Evolutionary conservation across 1,140 invertebrate genomes (phyloP).

Genomic region (Drosophila pallidifrons): DNA sequence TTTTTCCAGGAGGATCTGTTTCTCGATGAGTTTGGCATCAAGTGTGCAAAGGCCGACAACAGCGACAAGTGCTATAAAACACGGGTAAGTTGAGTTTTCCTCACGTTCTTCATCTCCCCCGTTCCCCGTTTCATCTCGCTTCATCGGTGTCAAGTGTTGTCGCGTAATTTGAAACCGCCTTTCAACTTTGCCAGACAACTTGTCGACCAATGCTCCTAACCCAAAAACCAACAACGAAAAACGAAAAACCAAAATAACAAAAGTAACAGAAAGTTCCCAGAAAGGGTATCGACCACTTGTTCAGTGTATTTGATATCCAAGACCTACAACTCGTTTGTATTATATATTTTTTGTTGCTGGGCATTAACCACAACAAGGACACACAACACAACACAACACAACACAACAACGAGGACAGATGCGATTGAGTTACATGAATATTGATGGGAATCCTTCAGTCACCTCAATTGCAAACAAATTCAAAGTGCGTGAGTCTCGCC

Average conservation of each 20-base stretch:
- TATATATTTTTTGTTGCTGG: neutral
- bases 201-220: conserved; percentile 40
- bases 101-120: no score
- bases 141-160: conserved; percentile 31
- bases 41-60: conserved; percentile 72
- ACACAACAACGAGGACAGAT: conserved; percentile 11
- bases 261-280: conserved; percentile 21
- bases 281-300: conserved; percentile 35
- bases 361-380: conserved; percentile 32
- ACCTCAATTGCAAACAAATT: conserved; percentile 56
- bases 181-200: conserved; percentile 54
- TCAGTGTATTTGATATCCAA: conserved; percentile 36
- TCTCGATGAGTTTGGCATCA: conserved; percentile 75
- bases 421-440: conserved; percentile 27
- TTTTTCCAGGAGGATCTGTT: conserved; percentile 80
- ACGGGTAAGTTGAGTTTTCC: conserved; percentile 60
- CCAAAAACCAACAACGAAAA: conserved; percentile 3
- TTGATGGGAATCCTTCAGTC: neutral
- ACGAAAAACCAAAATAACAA: conserved; percentile 7
- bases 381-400: conserved; percentile 6
- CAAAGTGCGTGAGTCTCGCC: conserved; percentile 55
- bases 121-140: neutral
- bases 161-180: conserved; percentile 49
- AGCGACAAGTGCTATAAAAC: conserved; percentile 74
- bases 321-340: conserved; percentile 1